Conservation (phyloP, 1,140 invertebrate species). For the Musca domestica region DNA sequence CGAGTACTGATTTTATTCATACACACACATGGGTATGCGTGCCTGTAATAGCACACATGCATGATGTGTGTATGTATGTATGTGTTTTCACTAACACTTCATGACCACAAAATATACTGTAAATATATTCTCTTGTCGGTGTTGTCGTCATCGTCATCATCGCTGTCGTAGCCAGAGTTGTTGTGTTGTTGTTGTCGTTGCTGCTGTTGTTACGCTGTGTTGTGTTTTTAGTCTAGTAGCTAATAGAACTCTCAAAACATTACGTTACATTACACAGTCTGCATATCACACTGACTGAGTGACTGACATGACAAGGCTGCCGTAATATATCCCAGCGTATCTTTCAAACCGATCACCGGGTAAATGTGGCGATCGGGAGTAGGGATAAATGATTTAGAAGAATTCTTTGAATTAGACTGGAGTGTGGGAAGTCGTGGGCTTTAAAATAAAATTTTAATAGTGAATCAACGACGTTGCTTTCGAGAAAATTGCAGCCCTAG, state of each 20-base stretch:
- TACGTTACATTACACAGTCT: conserved; percentile 10
- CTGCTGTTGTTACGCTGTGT: background rate
- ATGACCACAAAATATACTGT: conserved; percentile 20
- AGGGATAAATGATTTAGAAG: too few species aligned
- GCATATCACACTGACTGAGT: too few species aligned
- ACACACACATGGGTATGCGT: background rate
- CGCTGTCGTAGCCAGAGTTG: background rate
- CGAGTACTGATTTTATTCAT: too few species aligned
- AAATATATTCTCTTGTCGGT: background rate
- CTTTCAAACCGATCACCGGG: too few species aligned
- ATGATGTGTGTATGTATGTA: background rate
- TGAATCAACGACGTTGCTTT: too few species aligned
- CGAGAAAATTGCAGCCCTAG: too few species aligned
- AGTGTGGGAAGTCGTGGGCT: too few species aligned
- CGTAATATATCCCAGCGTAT: too few species aligned
- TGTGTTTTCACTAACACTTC: conserved; percentile 16
- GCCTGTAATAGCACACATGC: background rate
- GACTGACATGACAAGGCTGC: too few species aligned
- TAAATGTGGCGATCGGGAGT: too few species aligned
- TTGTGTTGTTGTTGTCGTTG: background rate
- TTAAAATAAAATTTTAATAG: too few species aligned
- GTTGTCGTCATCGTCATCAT: background rate
- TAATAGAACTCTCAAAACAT: conserved; percentile 20
- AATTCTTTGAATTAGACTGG: too few species aligned
- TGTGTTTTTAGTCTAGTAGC: conserved; percentile 21